Percentiles rank a stretch among this genome's conserved stretches.
Evolutionary conservation across 2,888 invertebrate species (phyloP).

Genomic region (Chloroclystis v-ata): DNA sequence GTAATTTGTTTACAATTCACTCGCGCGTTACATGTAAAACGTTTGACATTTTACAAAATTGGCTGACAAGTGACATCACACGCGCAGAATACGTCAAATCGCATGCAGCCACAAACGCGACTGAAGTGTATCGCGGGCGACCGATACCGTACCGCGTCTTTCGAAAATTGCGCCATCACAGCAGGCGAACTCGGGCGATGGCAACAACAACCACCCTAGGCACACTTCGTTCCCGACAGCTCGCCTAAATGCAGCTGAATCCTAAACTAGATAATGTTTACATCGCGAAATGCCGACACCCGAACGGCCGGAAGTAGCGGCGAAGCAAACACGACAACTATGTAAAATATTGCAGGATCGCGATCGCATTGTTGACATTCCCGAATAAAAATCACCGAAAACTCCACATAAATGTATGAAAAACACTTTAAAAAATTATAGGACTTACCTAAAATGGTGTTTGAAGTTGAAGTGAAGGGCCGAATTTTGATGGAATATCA

Average conservation of each 20-base stretch:
- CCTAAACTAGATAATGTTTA: conserved; percentile 77
- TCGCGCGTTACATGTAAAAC: conserved; percentile 69
- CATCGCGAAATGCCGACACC: conserved; percentile 77
- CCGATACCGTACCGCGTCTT: conserved; percentile 78
- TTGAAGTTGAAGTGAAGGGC: conserved; percentile 80
- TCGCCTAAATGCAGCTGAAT: conserved; percentile 62
- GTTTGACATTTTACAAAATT: conserved; percentile 76
- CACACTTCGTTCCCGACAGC: conserved; percentile 75
- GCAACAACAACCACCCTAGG: conserved; percentile 76
- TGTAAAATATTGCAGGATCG: conserved; percentile 87
- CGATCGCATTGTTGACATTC: conserved; percentile 86
- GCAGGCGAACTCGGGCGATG: conserved; percentile 76
- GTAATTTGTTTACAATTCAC: conserved; percentile 74
- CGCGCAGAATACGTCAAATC: conserved; percentile 78
- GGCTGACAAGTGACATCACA: conserved; percentile 76
- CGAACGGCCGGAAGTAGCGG: conserved; percentile 77
- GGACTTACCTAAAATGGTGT: conserved; percentile 86
- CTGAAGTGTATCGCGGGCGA: conserved; percentile 79
- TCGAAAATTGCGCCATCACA: conserved; percentile 80
- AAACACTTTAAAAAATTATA: conserved; percentile 73
- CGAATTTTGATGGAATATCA: conserved; percentile 81
- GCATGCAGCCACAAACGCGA: conserved; percentile 78
- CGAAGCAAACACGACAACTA: conserved; percentile 86
- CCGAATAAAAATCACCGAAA: conserved; percentile 81
- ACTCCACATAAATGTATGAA: conserved; percentile 81